A percentile compares a stretch with the other conserved stretches of the same genome.
Conservation (phyloP, 2,113 vertebrate species). For the Cricetomys ansorgei region DNA sequence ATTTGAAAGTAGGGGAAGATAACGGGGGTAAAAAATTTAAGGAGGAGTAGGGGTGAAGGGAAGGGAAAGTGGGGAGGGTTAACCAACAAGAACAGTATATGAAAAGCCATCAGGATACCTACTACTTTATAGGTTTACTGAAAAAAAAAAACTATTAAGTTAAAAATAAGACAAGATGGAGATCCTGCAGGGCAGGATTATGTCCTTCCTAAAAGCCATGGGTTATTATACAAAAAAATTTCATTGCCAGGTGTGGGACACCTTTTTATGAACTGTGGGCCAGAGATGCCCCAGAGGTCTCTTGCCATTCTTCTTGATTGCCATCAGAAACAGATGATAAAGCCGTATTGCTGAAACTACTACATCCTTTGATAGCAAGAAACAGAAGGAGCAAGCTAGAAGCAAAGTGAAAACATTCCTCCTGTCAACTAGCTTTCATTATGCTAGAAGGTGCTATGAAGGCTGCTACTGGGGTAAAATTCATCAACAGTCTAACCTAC, state of each 20-base stretch:
- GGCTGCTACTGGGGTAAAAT: neutral
- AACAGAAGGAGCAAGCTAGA: neutral
- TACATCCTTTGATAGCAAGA: neutral
- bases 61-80: neutral
- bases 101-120: neutral
- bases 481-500: neutral
- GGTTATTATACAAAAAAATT: neutral
- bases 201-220: neutral
- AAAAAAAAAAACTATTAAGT: neutral
- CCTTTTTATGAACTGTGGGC: neutral
- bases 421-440: neutral
- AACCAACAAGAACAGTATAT: neutral
- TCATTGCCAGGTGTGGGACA: neutral
- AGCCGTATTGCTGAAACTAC: neutral
- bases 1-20: neutral
- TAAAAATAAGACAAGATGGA: neutral
- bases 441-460: neutral
- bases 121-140: neutral
- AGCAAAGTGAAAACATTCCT: too few species aligned
- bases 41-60: neutral
- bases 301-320: neutral
- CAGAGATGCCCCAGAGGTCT: neutral
- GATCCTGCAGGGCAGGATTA: neutral
- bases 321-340: neutral
- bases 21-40: neutral